Percentiles rank a stretch among this genome's conserved stretches.
Evolutionary conservation across 2,888 invertebrate genomes (phyloP).

Genomic region (Cybosia mesomella): DNA sequence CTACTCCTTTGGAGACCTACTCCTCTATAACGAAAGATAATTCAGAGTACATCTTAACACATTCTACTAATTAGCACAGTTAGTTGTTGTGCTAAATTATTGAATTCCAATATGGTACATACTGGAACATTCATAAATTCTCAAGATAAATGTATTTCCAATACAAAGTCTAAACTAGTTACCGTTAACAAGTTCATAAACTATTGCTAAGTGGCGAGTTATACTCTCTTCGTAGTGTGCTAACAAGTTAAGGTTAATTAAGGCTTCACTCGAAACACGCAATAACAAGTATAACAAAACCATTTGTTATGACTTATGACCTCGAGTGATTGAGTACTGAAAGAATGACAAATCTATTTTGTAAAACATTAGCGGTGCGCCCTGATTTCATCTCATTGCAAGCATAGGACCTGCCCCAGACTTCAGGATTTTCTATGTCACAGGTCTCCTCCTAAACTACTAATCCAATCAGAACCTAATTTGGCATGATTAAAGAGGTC

Average conservation of each 20-base stretch:
- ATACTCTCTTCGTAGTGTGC: not conserved
- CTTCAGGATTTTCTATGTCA: too few species aligned
- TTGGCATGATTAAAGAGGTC: too few species aligned
- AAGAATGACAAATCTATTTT: not conserved
- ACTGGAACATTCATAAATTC: not conserved
- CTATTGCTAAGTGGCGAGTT: conserved; percentile 9
- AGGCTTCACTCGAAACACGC: not conserved
- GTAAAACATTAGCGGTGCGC: too few species aligned
- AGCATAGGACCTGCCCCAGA: too few species aligned
- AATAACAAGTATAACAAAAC: not conserved
- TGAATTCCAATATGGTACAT: too few species aligned
- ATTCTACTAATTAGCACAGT: too few species aligned
- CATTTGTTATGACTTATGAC: not conserved
- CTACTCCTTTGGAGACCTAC: too few species aligned
- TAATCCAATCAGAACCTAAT: too few species aligned
- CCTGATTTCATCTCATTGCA: too few species aligned
- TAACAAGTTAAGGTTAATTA: conserved; percentile 3
- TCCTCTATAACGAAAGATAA: too few species aligned
- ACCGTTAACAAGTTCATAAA: conserved; percentile 1
- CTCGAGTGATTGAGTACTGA: not conserved
- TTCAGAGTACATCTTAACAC: too few species aligned
- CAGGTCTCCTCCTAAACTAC: too few species aligned
- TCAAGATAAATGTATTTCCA: not conserved
- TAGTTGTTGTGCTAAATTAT: not conserved
- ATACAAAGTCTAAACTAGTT: not conserved